A percentile compares a stretch with the other conserved stretches of the same genome.
phyloP scores from a whole-genome alignment of 2,113 vertebrate species.

The Xerus inauris region DNA sequence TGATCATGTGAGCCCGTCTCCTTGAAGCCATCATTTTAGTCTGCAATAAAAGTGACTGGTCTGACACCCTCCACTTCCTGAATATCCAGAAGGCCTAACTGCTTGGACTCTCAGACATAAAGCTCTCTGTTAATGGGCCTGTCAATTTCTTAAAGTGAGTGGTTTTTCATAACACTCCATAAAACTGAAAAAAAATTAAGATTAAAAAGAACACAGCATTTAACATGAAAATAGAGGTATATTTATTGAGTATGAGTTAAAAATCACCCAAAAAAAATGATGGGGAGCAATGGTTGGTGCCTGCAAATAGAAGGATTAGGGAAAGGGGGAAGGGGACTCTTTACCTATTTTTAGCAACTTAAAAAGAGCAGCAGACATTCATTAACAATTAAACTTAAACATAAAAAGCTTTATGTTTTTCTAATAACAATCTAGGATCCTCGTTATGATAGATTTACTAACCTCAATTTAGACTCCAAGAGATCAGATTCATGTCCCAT shows the following conservation, averaged over 20 bases:
- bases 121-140: conserved; percentile 78
- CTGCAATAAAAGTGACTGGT: conserved; percentile 78
- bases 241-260: conserved; percentile 48
- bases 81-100: conserved; percentile 76
- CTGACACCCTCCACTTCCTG: conserved; percentile 77
- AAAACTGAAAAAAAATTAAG: conserved; percentile 61
- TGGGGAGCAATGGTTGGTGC: not conserved
- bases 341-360: conserved; percentile 70
- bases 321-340: not conserved
- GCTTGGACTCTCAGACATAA: conserved; percentile 72
- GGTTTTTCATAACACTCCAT: conserved; percentile 78
- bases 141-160: conserved; percentile 79
- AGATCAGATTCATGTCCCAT: conserved; percentile 75
- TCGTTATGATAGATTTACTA: conserved; percentile 73
- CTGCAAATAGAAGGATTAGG: not conserved
- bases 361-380: conserved; percentile 56
- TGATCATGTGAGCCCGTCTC: conserved; percentile 70
- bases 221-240: conserved; percentile 54
- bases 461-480: conserved; percentile 73
- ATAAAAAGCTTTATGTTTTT: conserved; percentile 68
- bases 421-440: conserved; percentile 68
- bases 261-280: conserved; percentile 16
- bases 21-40: conserved; percentile 71
- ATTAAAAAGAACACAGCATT: conserved; percentile 69
- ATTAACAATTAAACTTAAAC: conserved; percentile 75